Conservation (phyloP, 2,797 vertebrate species). For the Prunella strophiata region DNA sequence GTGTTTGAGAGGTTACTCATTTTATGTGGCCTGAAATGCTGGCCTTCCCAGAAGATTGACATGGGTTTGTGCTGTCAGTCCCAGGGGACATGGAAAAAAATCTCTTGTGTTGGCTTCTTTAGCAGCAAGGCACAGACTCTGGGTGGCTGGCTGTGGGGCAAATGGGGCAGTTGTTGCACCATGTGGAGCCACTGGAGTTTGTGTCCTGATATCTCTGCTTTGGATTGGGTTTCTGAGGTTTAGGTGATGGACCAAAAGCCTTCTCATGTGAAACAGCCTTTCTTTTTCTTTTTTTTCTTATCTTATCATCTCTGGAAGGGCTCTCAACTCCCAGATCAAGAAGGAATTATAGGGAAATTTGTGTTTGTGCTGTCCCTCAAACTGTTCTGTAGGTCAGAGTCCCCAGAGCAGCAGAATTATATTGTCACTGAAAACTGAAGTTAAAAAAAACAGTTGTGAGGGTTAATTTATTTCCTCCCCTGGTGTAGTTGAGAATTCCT, state of each 20-base stretch:
- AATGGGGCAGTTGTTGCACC: rapidly evolving
- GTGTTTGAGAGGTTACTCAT: neutral
- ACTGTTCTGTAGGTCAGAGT: neutral
- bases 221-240: neutral
- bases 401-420: neutral
- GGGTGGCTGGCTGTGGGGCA: neutral
- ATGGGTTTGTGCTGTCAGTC: neutral
- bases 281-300: neutral
- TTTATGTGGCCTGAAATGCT: neutral
- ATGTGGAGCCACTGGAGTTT: neutral
- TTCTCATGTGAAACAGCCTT: neutral
- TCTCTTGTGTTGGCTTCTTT: neutral
- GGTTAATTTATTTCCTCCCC: neutral
- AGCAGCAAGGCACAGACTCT: neutral
- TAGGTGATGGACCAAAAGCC: neutral
- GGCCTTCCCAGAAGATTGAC: neutral
- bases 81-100: neutral
- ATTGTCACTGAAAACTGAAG: neutral
- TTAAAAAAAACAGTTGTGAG: neutral
- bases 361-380: neutral
- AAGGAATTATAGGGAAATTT: neutral
- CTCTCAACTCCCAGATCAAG: neutral
- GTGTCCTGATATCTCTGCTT: neutral
- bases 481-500: neutral
- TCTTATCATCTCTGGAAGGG: neutral